A percentile compares a stretch with the other conserved stretches of the same genome.
Evolutionary conservation across 2,888 invertebrate species (phyloP).

Genomic region (Cheilosia urbana): DNA sequence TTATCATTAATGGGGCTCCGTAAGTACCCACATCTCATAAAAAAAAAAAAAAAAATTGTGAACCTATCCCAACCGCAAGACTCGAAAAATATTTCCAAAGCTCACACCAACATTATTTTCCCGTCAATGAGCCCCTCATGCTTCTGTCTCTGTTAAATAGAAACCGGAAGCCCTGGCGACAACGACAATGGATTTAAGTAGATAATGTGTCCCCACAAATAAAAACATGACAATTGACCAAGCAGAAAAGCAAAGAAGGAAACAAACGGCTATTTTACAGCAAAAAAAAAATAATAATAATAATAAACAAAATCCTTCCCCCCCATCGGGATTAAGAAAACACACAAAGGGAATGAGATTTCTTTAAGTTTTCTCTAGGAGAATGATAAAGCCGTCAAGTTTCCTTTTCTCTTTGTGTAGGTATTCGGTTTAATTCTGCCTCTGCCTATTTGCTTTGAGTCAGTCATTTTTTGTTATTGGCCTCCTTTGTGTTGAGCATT

Average conservation of each 20-base stretch:
- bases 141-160: conserved; percentile 59
- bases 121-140: conserved; percentile 66
- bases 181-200: conserved; percentile 71
- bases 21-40: no score
- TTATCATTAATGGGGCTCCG: no score
- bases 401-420: conserved; percentile 28
- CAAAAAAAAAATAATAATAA: conserved; percentile 15
- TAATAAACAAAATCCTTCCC: conserved; percentile 34
- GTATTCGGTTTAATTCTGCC: neutral
- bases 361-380: conserved; percentile 48
- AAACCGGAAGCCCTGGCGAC: conserved; percentile 63
- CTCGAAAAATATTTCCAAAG: conserved; percentile 8
- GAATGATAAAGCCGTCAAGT: conserved; percentile 62
- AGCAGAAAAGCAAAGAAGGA: conserved; percentile 26
- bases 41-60: no score
- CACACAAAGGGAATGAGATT: conserved; percentile 31
- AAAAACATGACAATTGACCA: conserved; percentile 63
- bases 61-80: neutral
- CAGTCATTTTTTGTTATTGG: conserved; percentile 32
- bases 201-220: conserved; percentile 62
- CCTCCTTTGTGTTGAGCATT: conserved; percentile 25
- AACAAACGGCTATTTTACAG: conserved; percentile 9
- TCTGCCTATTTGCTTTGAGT: conserved; percentile 4
- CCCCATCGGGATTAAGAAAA: conserved; percentile 13
- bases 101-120: conserved; percentile 15